Evolutionary conservation across 1,140 invertebrate genomes (phyloP).

Genomic region (Scaptomyza hsui): DNA sequence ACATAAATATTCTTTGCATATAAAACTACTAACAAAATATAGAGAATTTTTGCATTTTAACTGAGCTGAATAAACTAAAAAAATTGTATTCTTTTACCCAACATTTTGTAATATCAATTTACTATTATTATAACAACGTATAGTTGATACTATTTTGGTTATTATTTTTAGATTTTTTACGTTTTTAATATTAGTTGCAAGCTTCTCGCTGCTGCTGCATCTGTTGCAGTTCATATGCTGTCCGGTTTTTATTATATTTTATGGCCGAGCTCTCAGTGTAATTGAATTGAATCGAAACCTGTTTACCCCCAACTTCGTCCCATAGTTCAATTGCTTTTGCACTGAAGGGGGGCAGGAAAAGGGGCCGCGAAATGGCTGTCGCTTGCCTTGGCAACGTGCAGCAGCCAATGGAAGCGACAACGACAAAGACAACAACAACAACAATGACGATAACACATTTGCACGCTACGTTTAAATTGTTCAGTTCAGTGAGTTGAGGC

Average conservation of each 20-base stretch:
- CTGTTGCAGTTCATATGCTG: conserved; percentile 3
- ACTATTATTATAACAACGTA: neutral
- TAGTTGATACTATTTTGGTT: neutral
- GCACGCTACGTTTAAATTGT: conserved; percentile 43
- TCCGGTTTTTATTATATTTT: conserved; percentile 19
- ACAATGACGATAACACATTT: conserved; percentile 16
- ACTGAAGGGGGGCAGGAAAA: neutral
- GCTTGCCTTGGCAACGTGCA: conserved; percentile 18
- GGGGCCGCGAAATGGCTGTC: neutral
- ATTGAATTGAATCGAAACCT: conserved; percentile 49
- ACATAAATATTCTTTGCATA: too few species aligned
- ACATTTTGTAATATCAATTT: neutral
- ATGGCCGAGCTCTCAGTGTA: conserved; percentile 49
- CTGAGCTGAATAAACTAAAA: too few species aligned
- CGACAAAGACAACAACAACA: neutral
- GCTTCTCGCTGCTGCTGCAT: conserved; percentile 3
- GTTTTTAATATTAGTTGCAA: neutral
- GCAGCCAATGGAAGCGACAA: conserved; percentile 6
- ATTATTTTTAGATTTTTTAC: neutral
- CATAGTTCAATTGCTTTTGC: conserved; percentile 12
- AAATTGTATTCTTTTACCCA: too few species aligned
- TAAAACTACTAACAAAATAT: too few species aligned
- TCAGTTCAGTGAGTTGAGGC: conserved; percentile 32
- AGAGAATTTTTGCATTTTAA: too few species aligned
- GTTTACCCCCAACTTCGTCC: neutral